Base-by-base conservation (phyloP, 2,113 vertebrate species). In the Osmerus eperlanus region DNA sequence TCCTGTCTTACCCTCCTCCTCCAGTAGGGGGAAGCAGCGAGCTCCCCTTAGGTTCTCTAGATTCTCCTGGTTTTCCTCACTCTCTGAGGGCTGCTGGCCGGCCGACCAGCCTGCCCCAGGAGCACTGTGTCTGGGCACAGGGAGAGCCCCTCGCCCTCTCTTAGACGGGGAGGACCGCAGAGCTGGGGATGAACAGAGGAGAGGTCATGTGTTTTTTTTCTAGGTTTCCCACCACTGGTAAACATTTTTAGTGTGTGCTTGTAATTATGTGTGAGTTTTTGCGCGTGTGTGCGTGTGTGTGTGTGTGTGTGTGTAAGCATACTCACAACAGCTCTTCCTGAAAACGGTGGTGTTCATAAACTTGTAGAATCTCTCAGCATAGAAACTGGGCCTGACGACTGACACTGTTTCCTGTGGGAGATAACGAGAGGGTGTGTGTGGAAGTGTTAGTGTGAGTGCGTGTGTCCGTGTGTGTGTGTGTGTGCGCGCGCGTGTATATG, bases 311-410 rank as follows among this genome's bases (percentile, higher is more conserved):
- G 0, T 32, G 15, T 28, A 11, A 70, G 8, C 3, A 53, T 75
- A 92, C 97, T 97, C 85, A 99, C 97, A 98, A 81, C 94, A 94
- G 74, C 93, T 96, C 90, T 97, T 99, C 88, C 88, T 93, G 78
- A 99, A 99, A 66, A 99, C 97, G 0, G 90, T 94, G 81, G 92
- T 93, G 83, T 92, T 98, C 88, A 97, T 97, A 90, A 99, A 99
- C 82, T 94, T 96, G 91, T 94, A 97, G 88, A 99, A 99, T 41
- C 97, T 92, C 70, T 99, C 97, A 0, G 97, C 97, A 0, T 99
- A 99, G 88, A 99, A 98, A 86, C 94, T 92, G 14, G 97, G 97
- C 70, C 97, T 93, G 89, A 98, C 97, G 14, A 99, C 97, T 0
- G 97, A 99, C 36, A 99, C 97, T 0, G 96, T 99, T 91, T 98